Conservation (phyloP, 2,113 vertebrate species). For the Tichodroma muraria region DNA sequence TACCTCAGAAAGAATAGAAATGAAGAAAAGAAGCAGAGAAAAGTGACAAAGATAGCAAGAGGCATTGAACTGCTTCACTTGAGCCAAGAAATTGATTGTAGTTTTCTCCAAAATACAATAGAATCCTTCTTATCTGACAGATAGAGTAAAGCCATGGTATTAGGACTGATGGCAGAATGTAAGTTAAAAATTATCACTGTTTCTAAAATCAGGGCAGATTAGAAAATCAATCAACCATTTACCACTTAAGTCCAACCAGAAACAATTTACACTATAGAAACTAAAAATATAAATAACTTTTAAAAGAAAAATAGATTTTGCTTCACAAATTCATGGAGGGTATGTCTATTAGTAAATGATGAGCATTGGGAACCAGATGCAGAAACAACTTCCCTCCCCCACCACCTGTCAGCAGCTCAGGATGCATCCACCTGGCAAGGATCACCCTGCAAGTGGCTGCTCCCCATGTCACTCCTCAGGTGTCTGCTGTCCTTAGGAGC, state of each 20-base stretch:
- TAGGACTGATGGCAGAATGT: not conserved
- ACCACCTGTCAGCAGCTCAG: not conserved
- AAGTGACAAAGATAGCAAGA: not conserved
- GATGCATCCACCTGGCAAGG: accelerated
- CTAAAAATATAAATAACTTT: not conserved
- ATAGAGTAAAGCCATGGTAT: not conserved
- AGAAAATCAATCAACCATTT: not conserved
- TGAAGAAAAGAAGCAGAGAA: not conserved
- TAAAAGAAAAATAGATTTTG: too few species aligned
- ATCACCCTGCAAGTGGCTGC: not conserved
- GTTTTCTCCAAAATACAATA: not conserved
- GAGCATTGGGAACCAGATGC: not conserved
- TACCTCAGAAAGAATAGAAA: not conserved
- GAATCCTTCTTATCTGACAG: not conserved
- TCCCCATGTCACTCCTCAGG: not conserved
- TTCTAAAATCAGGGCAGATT: not conserved
- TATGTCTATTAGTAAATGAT: not conserved
- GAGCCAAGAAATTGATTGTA: not conserved
- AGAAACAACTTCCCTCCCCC: not conserved
- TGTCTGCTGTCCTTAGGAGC: not conserved
- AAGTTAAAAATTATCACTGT: not conserved
- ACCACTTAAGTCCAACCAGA: not conserved
- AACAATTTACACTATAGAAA: not conserved
- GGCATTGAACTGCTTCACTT: not conserved
- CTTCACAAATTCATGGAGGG: not conserved